Evolutionary conservation across 2,888 invertebrate species (phyloP).

Genomic region (Caradrina kadenii): DNA sequence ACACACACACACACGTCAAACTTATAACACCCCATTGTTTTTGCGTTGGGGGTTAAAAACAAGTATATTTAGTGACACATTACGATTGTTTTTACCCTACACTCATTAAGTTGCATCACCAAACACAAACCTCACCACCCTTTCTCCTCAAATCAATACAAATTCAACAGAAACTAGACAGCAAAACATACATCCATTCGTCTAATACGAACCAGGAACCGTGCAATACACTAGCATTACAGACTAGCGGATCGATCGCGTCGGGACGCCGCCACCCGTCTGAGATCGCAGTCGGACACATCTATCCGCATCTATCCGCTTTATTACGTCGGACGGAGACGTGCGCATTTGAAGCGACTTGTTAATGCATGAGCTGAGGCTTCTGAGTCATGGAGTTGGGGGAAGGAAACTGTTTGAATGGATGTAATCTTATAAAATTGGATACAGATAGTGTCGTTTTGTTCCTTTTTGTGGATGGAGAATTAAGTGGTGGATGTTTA

Average conservation of each 20-base stretch:
- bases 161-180: not conserved
- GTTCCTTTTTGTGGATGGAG: not conserved
- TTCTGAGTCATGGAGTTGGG: conserved; percentile 18
- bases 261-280: conserved; percentile 15
- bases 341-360: conserved; percentile 14
- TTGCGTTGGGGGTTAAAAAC: too few relatives aligned
- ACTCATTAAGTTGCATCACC: not conserved
- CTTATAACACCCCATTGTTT: too few relatives aligned
- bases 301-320: conserved; percentile 10
- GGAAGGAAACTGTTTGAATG: conserved; percentile 2
- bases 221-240: not conserved
- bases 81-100: too few relatives aligned
- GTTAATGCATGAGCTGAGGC: conserved; percentile 4
- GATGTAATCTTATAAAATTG: conserved; percentile 5
- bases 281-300: conserved; percentile 13
- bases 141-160: not conserved
- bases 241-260: conserved; percentile 36
- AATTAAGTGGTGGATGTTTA: not conserved
- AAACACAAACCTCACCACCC: too few relatives aligned
- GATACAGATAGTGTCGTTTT: not conserved
- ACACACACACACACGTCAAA: too few relatives aligned
- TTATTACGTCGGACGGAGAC: not conserved
- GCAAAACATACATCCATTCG: not conserved
- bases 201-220: not conserved
- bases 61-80: too few relatives aligned